Evolutionary conservation across 53 echinoderm and acorn worm species (phyloP), one percentile per base, ranked within the genome.

Genomic region (Luidia sarsii): DNA sequence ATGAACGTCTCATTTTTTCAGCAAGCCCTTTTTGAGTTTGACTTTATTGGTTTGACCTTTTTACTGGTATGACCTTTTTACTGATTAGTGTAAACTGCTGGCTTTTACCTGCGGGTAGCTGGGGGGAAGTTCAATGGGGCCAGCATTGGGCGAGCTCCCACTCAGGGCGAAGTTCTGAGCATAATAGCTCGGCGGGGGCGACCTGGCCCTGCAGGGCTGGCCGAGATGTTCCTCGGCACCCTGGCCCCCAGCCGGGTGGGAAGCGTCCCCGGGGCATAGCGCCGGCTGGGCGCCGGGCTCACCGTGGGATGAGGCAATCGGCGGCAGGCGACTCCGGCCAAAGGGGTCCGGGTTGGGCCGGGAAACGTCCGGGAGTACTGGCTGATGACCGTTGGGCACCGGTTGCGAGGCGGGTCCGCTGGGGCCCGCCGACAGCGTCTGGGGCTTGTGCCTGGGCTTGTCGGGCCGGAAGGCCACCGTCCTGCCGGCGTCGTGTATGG

Each of bases 61-160:
- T n/a, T n/a, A n/a, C n/a, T n/a, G n/a, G n/a, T n/a, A n/a, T n/a
- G n/a, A n/a, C n/a, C n/a, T n/a, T n/a, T n/a, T n/a, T n/a, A n/a
- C n/a, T n/a, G n/a, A n/a, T n/a, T n/a, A n/a, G n/a, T n/a, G n/a
- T n/a, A n/a, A n/a, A n/a, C n/a, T n/a, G 57, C 7, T 22, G 27
- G 7, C 27, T 15, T 68, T 86, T 65, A 91, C 91, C 87, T 70
- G 51, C 70, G 91, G 91, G 39, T 87, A 91, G 31, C 73, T 75
- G 4, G 91, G 91, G n/a, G 91, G 91, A 16, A 54, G 80, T 19
- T 91, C 84, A 4, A 88, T 6, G 46, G 82, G 65, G 48, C 50
- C 62, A 34, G 29, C 39, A 25, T 36, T 38, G n/a, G 80, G 77
- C 19, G 82, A 39, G 1, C 37, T 38, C 10, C 55, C 36, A 2